These are phyloP conservation scores for Brachyrhaphis roseni DNA, from an alignment of 2,797 vertebrate species.

Conservation along the genomic window DNA sequence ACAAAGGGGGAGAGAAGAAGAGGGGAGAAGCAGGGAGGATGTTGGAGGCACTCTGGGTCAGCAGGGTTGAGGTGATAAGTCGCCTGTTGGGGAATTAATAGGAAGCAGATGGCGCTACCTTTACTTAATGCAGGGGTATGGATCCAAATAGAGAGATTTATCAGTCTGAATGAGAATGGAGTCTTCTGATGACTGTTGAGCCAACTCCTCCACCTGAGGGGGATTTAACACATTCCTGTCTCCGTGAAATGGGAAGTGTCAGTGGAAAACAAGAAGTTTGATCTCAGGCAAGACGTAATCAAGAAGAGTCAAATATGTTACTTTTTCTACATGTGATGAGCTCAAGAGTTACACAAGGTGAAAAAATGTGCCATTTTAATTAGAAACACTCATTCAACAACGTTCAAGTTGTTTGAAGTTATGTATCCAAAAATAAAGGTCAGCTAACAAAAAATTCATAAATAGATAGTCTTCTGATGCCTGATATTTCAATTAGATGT, in stretches of 20 bases:
- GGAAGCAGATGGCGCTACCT: constrained; percentile 81
- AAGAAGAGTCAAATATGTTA: constrained; percentile 5
- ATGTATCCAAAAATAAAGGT: background rate
- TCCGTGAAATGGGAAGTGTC: constrained; percentile 65
- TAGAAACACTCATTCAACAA: background rate
- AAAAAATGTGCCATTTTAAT: background rate
- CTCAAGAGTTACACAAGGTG: background rate
- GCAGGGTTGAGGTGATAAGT: constrained; percentile 79
- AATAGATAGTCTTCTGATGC: background rate
- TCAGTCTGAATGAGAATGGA: constrained; percentile 67
- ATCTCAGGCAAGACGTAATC: constrained; percentile 33
- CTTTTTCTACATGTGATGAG: constrained; percentile 31
- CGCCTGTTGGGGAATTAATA: constrained; percentile 81
- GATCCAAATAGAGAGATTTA: constrained; percentile 71
- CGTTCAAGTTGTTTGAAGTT: background rate
- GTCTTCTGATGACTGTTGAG: constrained; percentile 51
- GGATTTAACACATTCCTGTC: constrained; percentile 77
- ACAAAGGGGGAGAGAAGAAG: constrained; percentile 39
- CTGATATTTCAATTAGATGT: background rate
- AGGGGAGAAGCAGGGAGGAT: constrained; percentile 67
- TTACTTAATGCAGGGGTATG: constrained; percentile 76
- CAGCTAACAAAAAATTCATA: background rate
- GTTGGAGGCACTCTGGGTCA: constrained; percentile 70
- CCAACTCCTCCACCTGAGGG: constrained; percentile 70
- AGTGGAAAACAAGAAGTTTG: constrained; percentile 48